Evolutionary conservation across 2,113 vertebrate species (phyloP), one percentile per base, ranked within the genome.

Genomic region (Macrotis lagotis): DNA sequence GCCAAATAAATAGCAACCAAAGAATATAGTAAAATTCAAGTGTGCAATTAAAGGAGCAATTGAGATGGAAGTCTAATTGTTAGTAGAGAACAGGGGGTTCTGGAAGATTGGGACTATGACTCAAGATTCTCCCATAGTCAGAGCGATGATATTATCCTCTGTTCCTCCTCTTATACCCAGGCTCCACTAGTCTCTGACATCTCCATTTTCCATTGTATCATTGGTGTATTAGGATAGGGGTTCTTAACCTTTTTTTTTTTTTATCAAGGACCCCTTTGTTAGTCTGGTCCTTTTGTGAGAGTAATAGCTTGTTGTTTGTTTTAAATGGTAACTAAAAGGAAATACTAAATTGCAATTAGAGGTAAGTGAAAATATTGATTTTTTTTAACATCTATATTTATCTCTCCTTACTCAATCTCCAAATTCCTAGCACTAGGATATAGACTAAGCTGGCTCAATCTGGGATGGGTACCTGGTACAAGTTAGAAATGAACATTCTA

Each of bases 1-100:
- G 59, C 44, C 66, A 83, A 6, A 44, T 83, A 44, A 44, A 93
- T 8, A 93, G 2, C 24, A 59, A 55, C 37, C 50, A 49, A 25
- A 66, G 19, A 6, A 12, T 92, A 95, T 91, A 66, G 90, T 93
- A 91, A 90, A 93, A 48, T 6, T 51, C 48, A 90, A 90, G 66
- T n/a, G 14, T 22, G 19, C n/a, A 83, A 83, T 22, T 83, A 83
- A 83, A 44, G 66, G 37, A 83, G 22, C 66, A 83, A 83, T 88
- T 88, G 90, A 31, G 49, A 91, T 51, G 48, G 59, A 50, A 52
- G 19, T 37, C 37, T 51, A 8, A 2, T 66, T 50, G 66, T 90
- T 92, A 49, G 22, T 49, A 59, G 90, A 59, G 88, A 47, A 22
- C 31, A 31, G 8, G 31, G 6, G 25, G 28, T n/a, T 19, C 37